These are phyloP conservation scores for Pollenia amentaria DNA, from an alignment of 2,888 invertebrate species.

Conservation along the genomic window DNA sequence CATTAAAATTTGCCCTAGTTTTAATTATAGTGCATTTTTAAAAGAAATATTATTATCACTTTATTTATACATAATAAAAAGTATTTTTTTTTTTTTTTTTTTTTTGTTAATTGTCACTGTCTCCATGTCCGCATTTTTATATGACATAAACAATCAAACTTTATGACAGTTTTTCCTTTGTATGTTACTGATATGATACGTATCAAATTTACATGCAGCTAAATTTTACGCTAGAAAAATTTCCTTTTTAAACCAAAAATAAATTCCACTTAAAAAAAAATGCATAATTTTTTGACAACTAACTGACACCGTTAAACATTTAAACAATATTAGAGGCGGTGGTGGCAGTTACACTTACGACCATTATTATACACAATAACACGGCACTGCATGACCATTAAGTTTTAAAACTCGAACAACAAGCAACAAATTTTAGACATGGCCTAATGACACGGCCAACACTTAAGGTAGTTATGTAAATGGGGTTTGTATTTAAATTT, in stretches of 20 bases:
- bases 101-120: constrained; percentile 52
- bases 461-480: constrained; percentile 24
- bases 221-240: constrained; percentile 69
- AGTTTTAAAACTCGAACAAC: constrained; percentile 50
- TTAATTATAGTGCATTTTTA: constrained; percentile 25
- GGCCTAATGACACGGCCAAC: constrained; percentile 54
- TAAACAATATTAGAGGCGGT: constrained; percentile 34
- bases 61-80: constrained; percentile 28
- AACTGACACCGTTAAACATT: constrained; percentile 58
- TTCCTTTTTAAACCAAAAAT: constrained; percentile 14
- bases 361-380: constrained; percentile 19
- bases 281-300: constrained; percentile 62
- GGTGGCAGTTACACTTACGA: constrained; percentile 31
- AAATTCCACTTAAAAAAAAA: constrained; percentile 23
- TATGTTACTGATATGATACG: constrained; percentile 56
- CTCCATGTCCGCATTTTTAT: constrained; percentile 26
- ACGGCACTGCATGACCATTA: constrained; percentile 52
- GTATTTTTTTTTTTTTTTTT: not conserved
- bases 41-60: constrained; percentile 25
- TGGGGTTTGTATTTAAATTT: constrained; percentile 15
- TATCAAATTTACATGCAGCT: constrained; percentile 41
- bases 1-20: constrained; percentile 34
- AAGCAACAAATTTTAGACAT: constrained; percentile 55
- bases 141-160: constrained; percentile 56
- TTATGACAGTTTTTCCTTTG: constrained; percentile 62